Evolutionary conservation across 2,113 vertebrate genomes (phyloP).

Genomic region (Cariama cristata): DNA sequence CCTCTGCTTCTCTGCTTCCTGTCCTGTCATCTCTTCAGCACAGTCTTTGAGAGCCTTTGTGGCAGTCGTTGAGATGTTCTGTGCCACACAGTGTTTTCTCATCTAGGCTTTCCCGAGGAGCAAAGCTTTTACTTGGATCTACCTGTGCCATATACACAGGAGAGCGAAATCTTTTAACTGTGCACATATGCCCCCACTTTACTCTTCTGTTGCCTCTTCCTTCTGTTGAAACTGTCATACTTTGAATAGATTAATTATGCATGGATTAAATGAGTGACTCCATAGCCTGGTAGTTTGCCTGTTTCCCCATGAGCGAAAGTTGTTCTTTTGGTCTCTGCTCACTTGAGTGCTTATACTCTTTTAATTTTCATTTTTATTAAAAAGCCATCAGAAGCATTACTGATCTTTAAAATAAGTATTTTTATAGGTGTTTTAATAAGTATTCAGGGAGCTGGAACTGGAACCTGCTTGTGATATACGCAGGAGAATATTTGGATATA

Average conservation of each 20-base stretch:
- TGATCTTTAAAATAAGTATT: not conserved
- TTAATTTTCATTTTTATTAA: too few relatives aligned
- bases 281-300: not conserved
- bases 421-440: not conserved
- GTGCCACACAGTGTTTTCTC: not conserved
- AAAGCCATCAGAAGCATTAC: not conserved
- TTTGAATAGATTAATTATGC: not conserved
- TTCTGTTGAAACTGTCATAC: not conserved
- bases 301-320: not conserved
- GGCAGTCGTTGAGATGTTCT: not conserved
- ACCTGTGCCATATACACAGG: not conserved
- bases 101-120: not conserved
- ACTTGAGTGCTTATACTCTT: not conserved
- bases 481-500: not conserved
- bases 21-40: not conserved
- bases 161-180: not conserved
- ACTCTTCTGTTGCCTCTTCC: not conserved
- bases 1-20: not conserved
- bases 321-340: not conserved
- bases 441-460: not conserved
- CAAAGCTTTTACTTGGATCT: not conserved
- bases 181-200: rapidly evolving
- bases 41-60: not conserved
- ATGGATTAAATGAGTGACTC: not conserved
- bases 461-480: not conserved